A percentile compares a stretch with the other conserved stretches of the same genome.
Conservation (phyloP, 2,888 invertebrate species). For the Diadegma fenestrale region DNA sequence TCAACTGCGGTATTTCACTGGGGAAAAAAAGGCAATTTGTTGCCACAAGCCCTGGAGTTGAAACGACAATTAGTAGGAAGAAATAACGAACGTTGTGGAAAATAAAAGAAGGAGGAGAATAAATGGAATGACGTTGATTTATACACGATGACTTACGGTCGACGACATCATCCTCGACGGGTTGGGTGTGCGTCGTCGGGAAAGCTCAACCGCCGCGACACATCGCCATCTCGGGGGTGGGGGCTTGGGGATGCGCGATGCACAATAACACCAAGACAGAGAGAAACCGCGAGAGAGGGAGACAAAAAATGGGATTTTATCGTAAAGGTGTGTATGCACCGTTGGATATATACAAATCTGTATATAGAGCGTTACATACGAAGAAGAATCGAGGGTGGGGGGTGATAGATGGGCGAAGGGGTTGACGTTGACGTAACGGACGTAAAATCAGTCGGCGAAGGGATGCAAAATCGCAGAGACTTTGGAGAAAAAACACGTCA, state of each 20-base stretch:
- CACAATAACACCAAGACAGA: constrained; percentile 69
- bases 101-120: background rate
- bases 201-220: constrained; percentile 71
- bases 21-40: background rate
- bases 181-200: constrained; percentile 65
- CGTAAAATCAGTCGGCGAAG: constrained; percentile 44
- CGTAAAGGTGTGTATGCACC: constrained; percentile 31
- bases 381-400: constrained; percentile 39
- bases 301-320: constrained; percentile 46
- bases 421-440: constrained; percentile 57
- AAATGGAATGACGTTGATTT: constrained; percentile 40
- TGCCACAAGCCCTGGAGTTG: background rate
- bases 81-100: background rate
- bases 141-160: constrained; percentile 69
- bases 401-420: constrained; percentile 68
- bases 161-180: constrained; percentile 69
- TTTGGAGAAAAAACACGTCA: background rate
- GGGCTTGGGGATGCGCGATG: constrained; percentile 64
- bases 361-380: constrained; percentile 31
- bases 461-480: constrained; percentile 42
- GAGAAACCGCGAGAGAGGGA: constrained; percentile 38
- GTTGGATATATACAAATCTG: background rate
- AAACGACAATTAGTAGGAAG: background rate
- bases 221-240: constrained; percentile 63
- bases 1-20: constrained; percentile 44